Base-by-base conservation (phyloP, 2,888 invertebrate species). In the Athrips mouffetella region DNA sequence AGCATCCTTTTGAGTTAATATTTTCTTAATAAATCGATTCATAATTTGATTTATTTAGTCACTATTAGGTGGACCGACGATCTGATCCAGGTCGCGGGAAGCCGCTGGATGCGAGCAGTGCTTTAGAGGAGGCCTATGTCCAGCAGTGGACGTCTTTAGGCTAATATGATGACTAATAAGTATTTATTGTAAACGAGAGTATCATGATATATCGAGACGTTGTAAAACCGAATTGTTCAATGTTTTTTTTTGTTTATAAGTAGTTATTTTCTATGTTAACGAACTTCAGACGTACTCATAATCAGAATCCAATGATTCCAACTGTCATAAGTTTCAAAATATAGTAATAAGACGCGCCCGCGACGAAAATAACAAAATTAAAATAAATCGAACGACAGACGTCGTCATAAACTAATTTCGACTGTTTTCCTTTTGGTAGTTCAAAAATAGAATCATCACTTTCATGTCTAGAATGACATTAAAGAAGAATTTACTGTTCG, bases 381-480 rank as follows among this genome's bases (percentile, higher is more conserved):
- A 88, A 86, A 87, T 86, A 86, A 87, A 87, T 88, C 87, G 87
- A 88, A 87, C 84, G 83, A 82, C 84, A 82, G 85, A 80, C 87
- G 86, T 80, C 85, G 87, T 87, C 87, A 88, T 88, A 88, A 87
- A 88, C 85, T 85, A 86, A 87, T 87, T 88, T 87, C 85, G 85
- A 86, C 73, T 81, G 85, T 85, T 84, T 85, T 86, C 85, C 78
- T 87, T 86, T 87, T 86, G 82, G 79, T 78, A 68, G 67, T 67
- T 79, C 84, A 77, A 84, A 87, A 86, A 88, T 87, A 88, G 85
- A 80, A 68, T 69, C 82, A 77, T 83, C 84, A 84, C 78, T 87
- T 88, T 87, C 87, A 88, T 84, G 85, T 87, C 71, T 66, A 73
- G 74, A 81, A 80, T 85, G 86, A 85, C 86, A 85, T 86, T 81